phyloP scores from a whole-genome alignment of 2,888 invertebrate genomes.

The Galeruca laticollis region DNA sequence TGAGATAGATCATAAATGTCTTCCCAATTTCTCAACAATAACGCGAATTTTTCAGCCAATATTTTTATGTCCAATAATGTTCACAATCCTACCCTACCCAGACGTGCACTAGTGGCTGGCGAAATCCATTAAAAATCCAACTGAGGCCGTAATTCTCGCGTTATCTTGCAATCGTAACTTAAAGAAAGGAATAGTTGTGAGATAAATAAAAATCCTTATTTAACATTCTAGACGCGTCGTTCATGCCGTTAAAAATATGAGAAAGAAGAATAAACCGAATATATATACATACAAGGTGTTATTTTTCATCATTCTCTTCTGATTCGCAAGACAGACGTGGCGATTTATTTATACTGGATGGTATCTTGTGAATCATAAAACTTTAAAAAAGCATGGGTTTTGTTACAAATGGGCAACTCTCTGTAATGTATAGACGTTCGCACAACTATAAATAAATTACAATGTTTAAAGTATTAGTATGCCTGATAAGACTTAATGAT shows the following conservation, averaged over 20 bases:
- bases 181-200: constrained; percentile 4
- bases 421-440: too few relatives aligned
- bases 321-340: background rate
- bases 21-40: too few relatives aligned
- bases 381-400: too few relatives aligned
- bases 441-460: too few relatives aligned
- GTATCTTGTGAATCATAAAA: too few relatives aligned
- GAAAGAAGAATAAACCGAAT: background rate
- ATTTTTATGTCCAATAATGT: background rate
- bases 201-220: background rate
- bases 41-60: background rate
- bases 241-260: background rate
- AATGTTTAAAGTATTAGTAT: too few relatives aligned
- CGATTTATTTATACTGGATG: too few relatives aligned
- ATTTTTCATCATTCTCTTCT: background rate
- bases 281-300: constrained; percentile 2
- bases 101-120: constrained; percentile 4
- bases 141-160: background rate
- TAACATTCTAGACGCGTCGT: background rate
- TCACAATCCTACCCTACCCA: background rate
- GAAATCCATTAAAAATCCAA: constrained; percentile 2
- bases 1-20: too few relatives aligned
- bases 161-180: background rate
- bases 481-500: too few relatives aligned
- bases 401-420: too few relatives aligned